Evolutionary conservation across 2,888 invertebrate species (phyloP).

Genomic region (Sesamia inferens): DNA sequence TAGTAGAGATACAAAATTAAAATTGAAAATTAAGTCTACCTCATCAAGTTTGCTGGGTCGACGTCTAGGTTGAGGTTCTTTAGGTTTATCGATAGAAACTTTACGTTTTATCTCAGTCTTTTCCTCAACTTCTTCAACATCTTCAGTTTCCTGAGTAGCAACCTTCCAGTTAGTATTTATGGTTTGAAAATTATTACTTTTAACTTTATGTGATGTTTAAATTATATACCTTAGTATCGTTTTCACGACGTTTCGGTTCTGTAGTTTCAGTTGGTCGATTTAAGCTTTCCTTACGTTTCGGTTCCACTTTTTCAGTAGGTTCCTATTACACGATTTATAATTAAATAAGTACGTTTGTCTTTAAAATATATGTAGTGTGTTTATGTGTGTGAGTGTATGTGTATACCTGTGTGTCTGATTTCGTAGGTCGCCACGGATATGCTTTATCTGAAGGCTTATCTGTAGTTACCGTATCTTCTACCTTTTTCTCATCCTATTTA

Average conservation of each 20-base stretch:
- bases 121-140: constrained; percentile 68
- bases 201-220: background rate
- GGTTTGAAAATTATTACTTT: background rate
- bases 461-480: constrained; percentile 79
- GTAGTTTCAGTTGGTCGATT: constrained; percentile 64
- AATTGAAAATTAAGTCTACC: constrained; percentile 62
- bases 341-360: constrained; percentile 19
- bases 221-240: constrained; percentile 74
- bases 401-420: constrained; percentile 80
- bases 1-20: background rate
- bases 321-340: constrained; percentile 71
- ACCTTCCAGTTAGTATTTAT: constrained; percentile 32
- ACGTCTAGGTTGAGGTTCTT: constrained; percentile 58
- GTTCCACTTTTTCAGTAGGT: constrained; percentile 71
- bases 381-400: constrained; percentile 66
- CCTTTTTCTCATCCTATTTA: constrained; percentile 82
- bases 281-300: constrained; percentile 76
- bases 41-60: constrained; percentile 60
- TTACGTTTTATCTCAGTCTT: constrained; percentile 70
- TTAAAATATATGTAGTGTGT: constrained; percentile 39
- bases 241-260: constrained; percentile 69
- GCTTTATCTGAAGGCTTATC: constrained; percentile 84
- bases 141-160: constrained; percentile 70
- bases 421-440: constrained; percentile 85
- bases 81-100: constrained; percentile 59